Percentiles rank a stretch among this genome's conserved stretches.
phyloP scores from a whole-genome alignment of 2,797 vertebrate genomes.

The Rhyacichthys aspro region DNA sequence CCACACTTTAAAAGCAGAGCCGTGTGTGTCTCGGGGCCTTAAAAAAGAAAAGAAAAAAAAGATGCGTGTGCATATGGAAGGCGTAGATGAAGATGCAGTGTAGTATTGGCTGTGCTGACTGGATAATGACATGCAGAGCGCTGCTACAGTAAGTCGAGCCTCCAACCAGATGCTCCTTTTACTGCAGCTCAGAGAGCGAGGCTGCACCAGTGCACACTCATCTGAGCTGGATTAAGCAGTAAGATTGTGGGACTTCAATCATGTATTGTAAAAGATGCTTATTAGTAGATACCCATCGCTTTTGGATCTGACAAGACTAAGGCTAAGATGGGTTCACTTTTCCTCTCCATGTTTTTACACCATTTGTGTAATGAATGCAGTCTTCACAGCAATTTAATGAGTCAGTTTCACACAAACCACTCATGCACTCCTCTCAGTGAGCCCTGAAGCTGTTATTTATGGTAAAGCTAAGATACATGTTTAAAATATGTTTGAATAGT shows the following conservation, averaged over 20 bases:
- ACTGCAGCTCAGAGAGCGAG: constrained; percentile 65
- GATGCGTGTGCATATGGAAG: constrained; percentile 44
- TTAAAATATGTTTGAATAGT: constrained; percentile 7
- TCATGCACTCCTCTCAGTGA: constrained; percentile 22
- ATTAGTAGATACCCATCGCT: constrained; percentile 50
- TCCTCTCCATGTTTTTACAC: constrained; percentile 21
- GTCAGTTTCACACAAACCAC: constrained; percentile 17
- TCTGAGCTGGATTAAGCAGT: constrained; percentile 59
- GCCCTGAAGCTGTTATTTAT: constrained; percentile 13
- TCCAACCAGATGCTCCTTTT: constrained; percentile 77
- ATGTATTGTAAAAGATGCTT: constrained; percentile 46
- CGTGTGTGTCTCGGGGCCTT: constrained; percentile 12
- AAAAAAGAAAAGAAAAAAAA: constrained; percentile 33
- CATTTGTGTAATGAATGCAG: constrained; percentile 6
- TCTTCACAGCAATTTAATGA: constrained; percentile 29
- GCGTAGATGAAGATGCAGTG: constrained; percentile 48
- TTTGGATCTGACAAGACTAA: constrained; percentile 24
- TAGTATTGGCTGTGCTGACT: constrained; percentile 77
- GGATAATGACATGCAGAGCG: constrained; percentile 81
- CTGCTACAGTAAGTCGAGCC: constrained; percentile 71
- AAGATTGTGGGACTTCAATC: constrained; percentile 55
- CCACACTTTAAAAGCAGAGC: constrained; percentile 34
- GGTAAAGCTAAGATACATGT: constrained; percentile 10
- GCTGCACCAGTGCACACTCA: constrained; percentile 41
- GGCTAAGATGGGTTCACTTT: constrained; percentile 32